phyloP scores from a whole-genome alignment of 2,888 invertebrate genomes.

The Chalcis sispes region DNA sequence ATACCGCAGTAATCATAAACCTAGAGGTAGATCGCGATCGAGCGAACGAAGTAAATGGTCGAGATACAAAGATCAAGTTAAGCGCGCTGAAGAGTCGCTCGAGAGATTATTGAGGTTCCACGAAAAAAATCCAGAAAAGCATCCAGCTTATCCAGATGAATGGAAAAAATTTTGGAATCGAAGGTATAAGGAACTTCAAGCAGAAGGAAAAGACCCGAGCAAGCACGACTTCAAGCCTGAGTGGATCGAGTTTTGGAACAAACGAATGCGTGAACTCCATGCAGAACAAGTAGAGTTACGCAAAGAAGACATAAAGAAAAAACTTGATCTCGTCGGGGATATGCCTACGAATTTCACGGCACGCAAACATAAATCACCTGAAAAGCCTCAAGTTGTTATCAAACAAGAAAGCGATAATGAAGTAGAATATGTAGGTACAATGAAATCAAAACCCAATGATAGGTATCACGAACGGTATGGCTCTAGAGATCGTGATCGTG shows the following conservation, averaged over 20 bases:
- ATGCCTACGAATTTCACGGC: slow-evolving; percentile 63
- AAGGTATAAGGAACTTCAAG: slow-evolving; percentile 87
- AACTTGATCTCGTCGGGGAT: slow-evolving; percentile 78
- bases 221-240: slow-evolving; percentile 92
- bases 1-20: slow-evolving; percentile 64
- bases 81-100: slow-evolving; percentile 78
- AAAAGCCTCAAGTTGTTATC: slow-evolving; percentile 28
- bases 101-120: slow-evolving; percentile 84
- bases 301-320: slow-evolving; percentile 83
- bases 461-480: slow-evolving; percentile 19
- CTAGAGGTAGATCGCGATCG: slow-evolving; percentile 65
- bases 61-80: slow-evolving; percentile 76
- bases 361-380: slow-evolving; percentile 46
- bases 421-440: slow-evolving; percentile 72
- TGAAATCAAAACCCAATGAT: slow-evolving; percentile 56
- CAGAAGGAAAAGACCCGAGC: slow-evolving; percentile 85
- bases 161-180: slow-evolving; percentile 94
- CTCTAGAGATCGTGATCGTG: slow-evolving; percentile 31
- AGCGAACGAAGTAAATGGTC: slow-evolving; percentile 78
- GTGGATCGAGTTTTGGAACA: slow-evolving; percentile 92
- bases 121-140: slow-evolving; percentile 91
- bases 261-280: slow-evolving; percentile 87
- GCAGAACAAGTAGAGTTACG: slow-evolving; percentile 82
- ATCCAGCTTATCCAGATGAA: slow-evolving; percentile 91
- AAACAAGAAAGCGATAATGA: slow-evolving; percentile 71